phyloP scores from a whole-genome alignment of 2,888 invertebrate species.

The Chloroclysta siterata region DNA sequence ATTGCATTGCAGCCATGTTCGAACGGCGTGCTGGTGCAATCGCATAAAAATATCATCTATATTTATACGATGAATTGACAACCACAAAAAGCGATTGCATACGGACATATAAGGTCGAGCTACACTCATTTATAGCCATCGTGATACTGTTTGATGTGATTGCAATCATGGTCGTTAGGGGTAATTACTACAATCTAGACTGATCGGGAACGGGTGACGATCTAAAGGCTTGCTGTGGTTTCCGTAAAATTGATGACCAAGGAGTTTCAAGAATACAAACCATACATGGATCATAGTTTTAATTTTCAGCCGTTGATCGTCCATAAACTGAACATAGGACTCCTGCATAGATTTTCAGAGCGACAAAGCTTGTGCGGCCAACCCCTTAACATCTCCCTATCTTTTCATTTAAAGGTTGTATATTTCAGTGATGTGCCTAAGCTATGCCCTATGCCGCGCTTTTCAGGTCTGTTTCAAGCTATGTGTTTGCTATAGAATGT shows the following conservation, averaged over 20 bases:
- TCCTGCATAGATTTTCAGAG: too few species aligned
- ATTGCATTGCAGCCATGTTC: background rate
- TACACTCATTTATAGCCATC: conserved; percentile 58
- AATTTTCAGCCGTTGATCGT: too few species aligned
- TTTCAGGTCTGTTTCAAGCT: too few species aligned
- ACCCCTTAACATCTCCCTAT: too few species aligned
- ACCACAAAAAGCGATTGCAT: background rate
- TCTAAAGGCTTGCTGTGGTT: background rate
- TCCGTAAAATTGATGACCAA: background rate
- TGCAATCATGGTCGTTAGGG: conserved; percentile 44
- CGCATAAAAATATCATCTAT: background rate
- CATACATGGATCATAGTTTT: background rate
- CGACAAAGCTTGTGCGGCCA: too few species aligned
- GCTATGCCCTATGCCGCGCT: too few species aligned
- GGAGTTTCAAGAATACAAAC: background rate
- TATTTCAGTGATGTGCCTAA: too few species aligned
- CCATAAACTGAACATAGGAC: too few species aligned
- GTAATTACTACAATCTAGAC: conserved; percentile 39
- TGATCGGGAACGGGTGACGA: conserved; percentile 18
- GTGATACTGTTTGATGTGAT: conserved; percentile 48
- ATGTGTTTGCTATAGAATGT: too few species aligned
- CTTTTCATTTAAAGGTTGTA: too few species aligned
- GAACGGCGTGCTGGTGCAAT: background rate
- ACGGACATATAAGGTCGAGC: background rate
- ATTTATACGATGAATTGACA: background rate